phyloP scores from a whole-genome alignment of 2,113 vertebrate genomes.

The Macroglossus sobrinus region DNA sequence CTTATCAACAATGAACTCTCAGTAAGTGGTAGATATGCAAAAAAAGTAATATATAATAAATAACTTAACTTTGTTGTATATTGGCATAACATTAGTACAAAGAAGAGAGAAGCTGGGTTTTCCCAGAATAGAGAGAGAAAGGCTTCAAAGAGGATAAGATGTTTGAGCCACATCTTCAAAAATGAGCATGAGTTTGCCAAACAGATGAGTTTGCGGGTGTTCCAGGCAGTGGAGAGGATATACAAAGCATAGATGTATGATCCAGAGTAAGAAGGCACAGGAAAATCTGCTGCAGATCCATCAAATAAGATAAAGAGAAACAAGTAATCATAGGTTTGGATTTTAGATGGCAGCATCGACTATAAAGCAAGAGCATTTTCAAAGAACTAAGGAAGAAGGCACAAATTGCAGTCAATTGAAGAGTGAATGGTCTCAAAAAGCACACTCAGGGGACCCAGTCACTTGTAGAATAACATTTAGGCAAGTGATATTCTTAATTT shows the following conservation, averaged over 20 bases:
- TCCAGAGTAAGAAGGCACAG: neutral
- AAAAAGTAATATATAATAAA: neutral
- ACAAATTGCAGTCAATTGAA: neutral
- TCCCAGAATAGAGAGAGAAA: neutral
- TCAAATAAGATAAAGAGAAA: neutral
- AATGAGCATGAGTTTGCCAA: neutral
- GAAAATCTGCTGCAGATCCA: neutral
- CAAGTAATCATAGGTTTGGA: neutral
- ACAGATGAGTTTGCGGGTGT: neutral
- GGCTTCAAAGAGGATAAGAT: neutral
- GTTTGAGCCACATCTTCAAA: neutral
- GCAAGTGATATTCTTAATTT: neutral
- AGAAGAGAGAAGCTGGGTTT: neutral
- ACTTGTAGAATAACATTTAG: neutral
- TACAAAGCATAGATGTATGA: neutral
- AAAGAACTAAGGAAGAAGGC: neutral
- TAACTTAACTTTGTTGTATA: neutral
- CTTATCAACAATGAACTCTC: slow-evolving; percentile 12
- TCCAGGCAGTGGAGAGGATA: neutral
- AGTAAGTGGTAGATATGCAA: neutral
- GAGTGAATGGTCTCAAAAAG: neutral
- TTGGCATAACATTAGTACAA: neutral
- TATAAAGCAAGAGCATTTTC: neutral
- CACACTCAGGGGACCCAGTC: neutral
- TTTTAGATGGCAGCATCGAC: neutral